These are phyloP conservation scores for Aphodius granarius DNA, from an alignment of 2,888 invertebrate species.

Conservation along the genomic window DNA sequence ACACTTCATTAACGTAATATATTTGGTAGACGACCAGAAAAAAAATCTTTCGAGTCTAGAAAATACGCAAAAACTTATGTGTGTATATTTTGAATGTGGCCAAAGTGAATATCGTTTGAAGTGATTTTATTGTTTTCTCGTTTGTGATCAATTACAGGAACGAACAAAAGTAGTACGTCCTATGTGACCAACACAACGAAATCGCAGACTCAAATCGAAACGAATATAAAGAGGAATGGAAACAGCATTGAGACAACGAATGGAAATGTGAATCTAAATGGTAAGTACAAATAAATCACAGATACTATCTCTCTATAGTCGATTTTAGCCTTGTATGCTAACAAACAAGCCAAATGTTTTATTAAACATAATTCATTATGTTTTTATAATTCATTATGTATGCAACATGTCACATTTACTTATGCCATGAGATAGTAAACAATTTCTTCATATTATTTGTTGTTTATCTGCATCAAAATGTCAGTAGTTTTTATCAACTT, in stretches of 20 bases:
- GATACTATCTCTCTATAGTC: no score
- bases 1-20: neutral
- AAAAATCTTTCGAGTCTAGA: neutral
- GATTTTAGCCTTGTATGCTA: no score
- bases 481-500: no score
- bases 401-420: no score
- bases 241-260: neutral
- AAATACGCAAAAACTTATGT: neutral
- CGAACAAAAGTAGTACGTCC: slow-evolving; percentile 30
- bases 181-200: slow-evolving; percentile 27
- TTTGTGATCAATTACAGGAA: slow-evolving; percentile 26
- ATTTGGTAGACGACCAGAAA: neutral
- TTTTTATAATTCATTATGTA: no score
- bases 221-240: neutral
- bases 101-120: neutral
- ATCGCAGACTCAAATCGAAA: slow-evolving; percentile 19
- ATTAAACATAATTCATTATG: no score
- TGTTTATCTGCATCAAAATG: no score
- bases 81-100: neutral
- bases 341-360: no score
- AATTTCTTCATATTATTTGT: no score
- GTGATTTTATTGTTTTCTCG: neutral
- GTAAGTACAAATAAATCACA: neutral
- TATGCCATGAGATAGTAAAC: no score
- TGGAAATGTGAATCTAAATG: slow-evolving; percentile 13